These are phyloP conservation scores for Eupithecia centaureata DNA, from an alignment of 2,888 invertebrate species.

Conservation along the genomic window DNA sequence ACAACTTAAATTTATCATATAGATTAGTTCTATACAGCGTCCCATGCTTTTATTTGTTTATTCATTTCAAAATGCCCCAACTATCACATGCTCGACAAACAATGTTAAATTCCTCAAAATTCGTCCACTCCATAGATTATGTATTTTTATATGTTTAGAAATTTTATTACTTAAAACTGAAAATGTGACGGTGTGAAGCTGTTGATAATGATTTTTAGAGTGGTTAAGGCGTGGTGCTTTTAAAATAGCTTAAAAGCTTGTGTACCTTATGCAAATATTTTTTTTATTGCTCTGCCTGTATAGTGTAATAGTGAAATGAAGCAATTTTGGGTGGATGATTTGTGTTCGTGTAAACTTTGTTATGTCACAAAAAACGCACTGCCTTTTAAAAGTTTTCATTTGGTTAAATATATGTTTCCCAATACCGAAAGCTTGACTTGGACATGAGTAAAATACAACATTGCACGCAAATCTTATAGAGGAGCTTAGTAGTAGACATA, in stretches of 20 bases:
- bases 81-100: constrained; percentile 15
- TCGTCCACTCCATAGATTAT: constrained; percentile 39
- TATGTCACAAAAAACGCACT: background rate
- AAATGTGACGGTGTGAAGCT: background rate
- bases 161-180: background rate
- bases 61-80: constrained; percentile 8
- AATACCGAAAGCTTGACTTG: constrained; percentile 12
- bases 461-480: background rate
- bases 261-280: background rate
- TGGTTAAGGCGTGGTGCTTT: background rate
- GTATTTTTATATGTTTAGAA: background rate
- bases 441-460: constrained; percentile 11
- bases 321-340: background rate
- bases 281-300: background rate
- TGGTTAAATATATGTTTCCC: background rate
- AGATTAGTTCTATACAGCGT: background rate
- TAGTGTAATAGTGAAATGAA: background rate
- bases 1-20: background rate
- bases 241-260: background rate
- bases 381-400: background rate
- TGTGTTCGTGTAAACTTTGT: background rate
- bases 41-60: constrained; percentile 16
- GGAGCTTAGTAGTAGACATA: background rate
- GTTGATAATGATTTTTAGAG: background rate
- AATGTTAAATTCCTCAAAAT: constrained; percentile 21